Base-by-base conservation (phyloP, 2,888 invertebrate species). In the Lutraria lutraria region DNA sequence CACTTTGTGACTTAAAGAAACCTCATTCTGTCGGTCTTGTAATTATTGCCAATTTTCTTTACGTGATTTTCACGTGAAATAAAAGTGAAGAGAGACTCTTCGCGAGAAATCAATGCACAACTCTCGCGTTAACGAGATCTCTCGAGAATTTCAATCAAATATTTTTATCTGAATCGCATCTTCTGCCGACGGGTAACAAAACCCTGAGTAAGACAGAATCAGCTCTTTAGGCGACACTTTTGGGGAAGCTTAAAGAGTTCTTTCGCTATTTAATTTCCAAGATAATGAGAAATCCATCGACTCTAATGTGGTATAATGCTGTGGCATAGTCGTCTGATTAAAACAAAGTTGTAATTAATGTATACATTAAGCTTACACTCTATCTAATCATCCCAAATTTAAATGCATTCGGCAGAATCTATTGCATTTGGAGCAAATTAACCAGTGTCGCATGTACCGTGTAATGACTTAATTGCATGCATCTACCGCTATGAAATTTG, bases 31-130 rank as follows among this genome's bases (percentile, higher is more conserved):
- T 85, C 34, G 83, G 86, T 81, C 84, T 88, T 85, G 85, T 90
- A 90, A 90, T 90, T 90, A 90, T 76, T 34, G 83, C 79, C 90
- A 88, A 88, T 88, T 88, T 88, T 83, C 87, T 54, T 54, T 43
- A 85, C 79, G 80, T 60, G 80, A 79, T 79, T 52, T 34, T 76
- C 76, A 34, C 53, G 31, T 12, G 56, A 85, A 56, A 85, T 85
- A 43, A 60, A 80, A 56, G 12, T 85, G 54, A 85, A 80, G 80
- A 80, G 80, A 85, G 53, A 12, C 79, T 76, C 79, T 54, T 83
- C 25, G 83, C 72, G 85, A 85, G 76, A 87, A 88, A 88, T 88
- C 83, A 88, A 88, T 88, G 87, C 63, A 12, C 68, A 12, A 76
- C 29, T 72, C 52, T 54, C 52, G n/a, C 85, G 60, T 79, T 85